phyloP scores from a whole-genome alignment of 2,113 vertebrate genomes.

The Menura novaehollandiae region DNA sequence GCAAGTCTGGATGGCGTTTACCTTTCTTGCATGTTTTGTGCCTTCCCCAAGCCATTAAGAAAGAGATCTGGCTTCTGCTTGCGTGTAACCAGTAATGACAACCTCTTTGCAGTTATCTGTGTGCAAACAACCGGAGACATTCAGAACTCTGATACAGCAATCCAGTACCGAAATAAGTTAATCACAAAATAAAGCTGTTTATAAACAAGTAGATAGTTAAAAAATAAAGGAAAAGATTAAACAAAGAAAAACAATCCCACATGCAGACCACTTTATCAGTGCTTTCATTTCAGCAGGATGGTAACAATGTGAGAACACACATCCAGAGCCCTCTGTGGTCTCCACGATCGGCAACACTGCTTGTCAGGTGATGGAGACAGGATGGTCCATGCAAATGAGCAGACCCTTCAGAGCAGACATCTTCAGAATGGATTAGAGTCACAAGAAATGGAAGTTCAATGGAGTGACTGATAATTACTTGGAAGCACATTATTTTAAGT shows the following conservation, averaged over 20 bases:
- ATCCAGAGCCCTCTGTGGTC: conserved; percentile 66
- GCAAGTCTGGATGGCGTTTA: conserved; percentile 83
- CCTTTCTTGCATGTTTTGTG: conserved; percentile 83
- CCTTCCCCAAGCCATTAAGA: conserved; percentile 88
- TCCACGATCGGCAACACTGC: conserved; percentile 55
- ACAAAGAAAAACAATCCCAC: conserved; percentile 71
- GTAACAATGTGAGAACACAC: conserved; percentile 62
- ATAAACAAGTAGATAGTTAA: conserved; percentile 58
- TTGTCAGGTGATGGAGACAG: conserved; percentile 76
- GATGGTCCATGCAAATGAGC: conserved; percentile 85
- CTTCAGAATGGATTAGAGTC: conserved; percentile 76
- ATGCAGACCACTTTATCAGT: conserved; percentile 71
- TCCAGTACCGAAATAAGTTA: conserved; percentile 68
- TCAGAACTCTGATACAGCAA: conserved; percentile 78
- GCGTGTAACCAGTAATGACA: conserved; percentile 93
- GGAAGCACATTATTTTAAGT: conserved; percentile 86
- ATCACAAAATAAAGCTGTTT: conserved; percentile 64
- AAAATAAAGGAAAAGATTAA: conserved; percentile 52
- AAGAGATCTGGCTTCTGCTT: conserved; percentile 90
- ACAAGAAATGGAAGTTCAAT: conserved; percentile 76
- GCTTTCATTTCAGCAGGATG: conserved; percentile 67
- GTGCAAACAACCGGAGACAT: conserved; percentile 90
- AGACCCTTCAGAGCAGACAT: conserved; percentile 71
- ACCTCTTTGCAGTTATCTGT: conserved; percentile 96
- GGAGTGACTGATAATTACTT: conserved; percentile 75